Percentiles rank a stretch among this genome's conserved stretches.
phyloP scores from a whole-genome alignment of 2,113 vertebrate genomes.

The Festucalex cinctus region DNA sequence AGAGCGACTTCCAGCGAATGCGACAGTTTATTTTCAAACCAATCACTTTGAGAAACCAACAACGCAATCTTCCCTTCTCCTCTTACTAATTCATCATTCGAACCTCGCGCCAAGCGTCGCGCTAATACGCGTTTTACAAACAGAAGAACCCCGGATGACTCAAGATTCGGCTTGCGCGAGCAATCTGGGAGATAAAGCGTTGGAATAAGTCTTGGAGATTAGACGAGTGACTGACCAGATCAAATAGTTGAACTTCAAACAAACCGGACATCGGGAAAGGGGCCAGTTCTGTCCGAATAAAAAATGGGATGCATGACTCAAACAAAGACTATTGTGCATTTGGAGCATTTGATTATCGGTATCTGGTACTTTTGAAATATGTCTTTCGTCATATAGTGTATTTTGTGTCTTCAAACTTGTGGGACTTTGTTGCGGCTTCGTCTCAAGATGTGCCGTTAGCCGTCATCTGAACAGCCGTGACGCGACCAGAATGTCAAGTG shows the following conservation, averaged over 20 bases:
- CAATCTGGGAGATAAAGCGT: background rate
- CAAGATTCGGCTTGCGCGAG: background rate
- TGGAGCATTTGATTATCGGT: no score
- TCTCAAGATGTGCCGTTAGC: conserved; percentile 24
- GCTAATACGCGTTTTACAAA: background rate
- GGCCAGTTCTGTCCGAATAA: background rate
- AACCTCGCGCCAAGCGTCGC: background rate
- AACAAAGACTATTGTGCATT: no score
- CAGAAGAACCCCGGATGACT: background rate
- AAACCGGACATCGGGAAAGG: background rate
- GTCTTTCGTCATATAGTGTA: no score
- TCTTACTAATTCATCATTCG: background rate
- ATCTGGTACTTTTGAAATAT: no score
- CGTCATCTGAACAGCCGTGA: conserved; percentile 33
- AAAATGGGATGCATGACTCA: background rate
- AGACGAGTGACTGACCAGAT: background rate
- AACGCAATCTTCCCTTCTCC: background rate
- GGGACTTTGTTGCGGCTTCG: conserved; percentile 10
- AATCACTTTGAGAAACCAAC: conserved; percentile 21
- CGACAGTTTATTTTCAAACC: conserved; percentile 12
- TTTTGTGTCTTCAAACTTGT: background rate
- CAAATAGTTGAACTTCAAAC: background rate
- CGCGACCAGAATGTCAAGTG: conserved; percentile 52
- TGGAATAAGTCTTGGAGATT: background rate
- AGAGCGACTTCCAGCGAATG: background rate